Conservation (phyloP, 2,888 invertebrate species). For the Leucoptera coffeella region DNA sequence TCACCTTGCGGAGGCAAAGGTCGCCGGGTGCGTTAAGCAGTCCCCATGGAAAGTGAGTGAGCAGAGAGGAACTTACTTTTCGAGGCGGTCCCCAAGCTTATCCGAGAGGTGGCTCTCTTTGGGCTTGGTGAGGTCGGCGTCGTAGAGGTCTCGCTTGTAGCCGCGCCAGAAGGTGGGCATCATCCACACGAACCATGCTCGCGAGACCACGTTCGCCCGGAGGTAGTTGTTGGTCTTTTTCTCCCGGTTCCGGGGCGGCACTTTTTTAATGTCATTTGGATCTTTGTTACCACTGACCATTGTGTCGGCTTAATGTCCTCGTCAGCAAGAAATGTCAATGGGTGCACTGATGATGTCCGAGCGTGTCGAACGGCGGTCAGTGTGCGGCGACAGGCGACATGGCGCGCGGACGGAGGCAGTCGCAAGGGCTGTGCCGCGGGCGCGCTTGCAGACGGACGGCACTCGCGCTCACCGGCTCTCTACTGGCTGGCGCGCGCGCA, state of each 20-base stretch:
- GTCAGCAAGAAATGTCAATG: conserved; percentile 7
- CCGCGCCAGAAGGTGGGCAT: conserved; percentile 55
- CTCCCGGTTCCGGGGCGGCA: conserved; percentile 37
- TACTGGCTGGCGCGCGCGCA: too few species aligned
- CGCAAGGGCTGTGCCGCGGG: too few species aligned
- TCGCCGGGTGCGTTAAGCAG: too few species aligned
- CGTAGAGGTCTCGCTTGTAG: conserved; percentile 56
- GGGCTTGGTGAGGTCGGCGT: conserved; percentile 64
- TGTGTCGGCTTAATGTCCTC: too few species aligned
- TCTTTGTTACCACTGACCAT: conserved; percentile 47
- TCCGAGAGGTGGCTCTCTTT: conserved; percentile 61
- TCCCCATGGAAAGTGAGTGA: too few species aligned
- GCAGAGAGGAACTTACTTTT: conserved; percentile 53
- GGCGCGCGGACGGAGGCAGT: too few species aligned
- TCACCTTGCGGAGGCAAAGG: too few species aligned
- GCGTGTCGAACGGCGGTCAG: too few species aligned
- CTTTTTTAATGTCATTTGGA: conserved; percentile 29
- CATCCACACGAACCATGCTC: conserved; percentile 47
- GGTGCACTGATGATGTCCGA: too few species aligned
- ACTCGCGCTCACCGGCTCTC: too few species aligned
- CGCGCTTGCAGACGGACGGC: too few species aligned
- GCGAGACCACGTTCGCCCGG: conserved; percentile 32
- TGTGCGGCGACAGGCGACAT: too few species aligned
- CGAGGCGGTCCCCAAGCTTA: conserved; percentile 56
- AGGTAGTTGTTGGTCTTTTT: conserved; percentile 41